Percentiles rank a stretch among this genome's conserved stretches.
Evolutionary conservation across 2,888 invertebrate genomes (phyloP).

Genomic region (Scrobipalpa atriplicella): DNA sequence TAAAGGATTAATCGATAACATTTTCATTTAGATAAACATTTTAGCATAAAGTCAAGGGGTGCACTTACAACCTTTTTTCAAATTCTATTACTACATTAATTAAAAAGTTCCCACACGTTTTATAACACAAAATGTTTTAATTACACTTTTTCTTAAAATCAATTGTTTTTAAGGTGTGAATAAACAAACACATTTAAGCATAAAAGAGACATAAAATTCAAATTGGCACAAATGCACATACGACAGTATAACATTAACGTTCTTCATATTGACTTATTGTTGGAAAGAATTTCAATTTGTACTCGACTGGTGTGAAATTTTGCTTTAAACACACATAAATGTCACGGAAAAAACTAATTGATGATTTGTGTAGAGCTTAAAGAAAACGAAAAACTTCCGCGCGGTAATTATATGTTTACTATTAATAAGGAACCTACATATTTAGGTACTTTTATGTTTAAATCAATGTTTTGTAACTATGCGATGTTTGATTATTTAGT

Average conservation of each 20-base stretch:
- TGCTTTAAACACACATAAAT: slow-evolving; percentile 32
- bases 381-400: neutral
- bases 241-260: slow-evolving; percentile 9
- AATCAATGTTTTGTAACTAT: no score
- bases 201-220: slow-evolving; percentile 16
- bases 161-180: slow-evolving; percentile 4
- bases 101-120: neutral
- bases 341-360: slow-evolving; percentile 12
- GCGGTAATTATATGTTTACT: no score
- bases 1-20: slow-evolving; percentile 1
- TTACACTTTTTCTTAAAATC: neutral
- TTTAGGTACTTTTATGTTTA: no score
- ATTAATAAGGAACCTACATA: no score
- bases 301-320: slow-evolving; percentile 44
- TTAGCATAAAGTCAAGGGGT: neutral
- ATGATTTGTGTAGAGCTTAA: slow-evolving; percentile 12
- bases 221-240: slow-evolving; percentile 23
- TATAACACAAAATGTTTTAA: neutral
- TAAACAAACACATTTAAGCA: neutral
- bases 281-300: slow-evolving; percentile 44
- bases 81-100: neutral
- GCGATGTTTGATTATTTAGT: no score
- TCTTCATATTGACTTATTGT: slow-evolving; percentile 35
- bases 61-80: neutral
- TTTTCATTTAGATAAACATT: neutral